These are phyloP conservation scores for Tringa solitaria DNA, from an alignment of 2,113 vertebrate genomes.

Conservation along the genomic window DNA sequence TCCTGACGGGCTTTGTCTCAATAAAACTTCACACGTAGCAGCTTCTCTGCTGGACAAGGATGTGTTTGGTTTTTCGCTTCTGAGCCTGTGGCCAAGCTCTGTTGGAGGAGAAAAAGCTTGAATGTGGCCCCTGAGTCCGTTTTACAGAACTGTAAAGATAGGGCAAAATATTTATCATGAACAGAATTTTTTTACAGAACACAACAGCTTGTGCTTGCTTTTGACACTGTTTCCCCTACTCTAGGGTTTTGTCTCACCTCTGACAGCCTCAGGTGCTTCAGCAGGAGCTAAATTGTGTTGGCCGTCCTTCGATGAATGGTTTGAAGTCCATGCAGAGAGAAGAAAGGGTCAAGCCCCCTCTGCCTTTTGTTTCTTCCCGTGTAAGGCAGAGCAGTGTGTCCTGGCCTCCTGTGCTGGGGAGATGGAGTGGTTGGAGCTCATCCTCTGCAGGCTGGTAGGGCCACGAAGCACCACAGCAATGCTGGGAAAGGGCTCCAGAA, in stretches of 20 bases:
- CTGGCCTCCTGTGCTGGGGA: neutral
- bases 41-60: conserved; percentile 19
- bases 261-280: neutral
- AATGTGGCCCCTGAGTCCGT: neutral
- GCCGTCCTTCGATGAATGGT: neutral
- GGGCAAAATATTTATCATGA: neutral
- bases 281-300: neutral
- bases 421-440: neutral
- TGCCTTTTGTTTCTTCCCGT: neutral
- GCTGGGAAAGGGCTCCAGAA: no score
- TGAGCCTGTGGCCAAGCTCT: conserved; percentile 24
- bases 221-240: neutral
- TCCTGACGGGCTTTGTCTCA: conserved; percentile 17
- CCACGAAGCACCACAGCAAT: neutral
- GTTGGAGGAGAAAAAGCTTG: conserved; percentile 12
- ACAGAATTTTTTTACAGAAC: neutral
- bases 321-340: neutral
- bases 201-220: neutral
- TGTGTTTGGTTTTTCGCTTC: neutral
- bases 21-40: conserved; percentile 1
- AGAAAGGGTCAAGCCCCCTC: neutral
- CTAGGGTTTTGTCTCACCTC: neutral
- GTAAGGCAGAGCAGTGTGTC: neutral
- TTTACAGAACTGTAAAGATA: neutral
- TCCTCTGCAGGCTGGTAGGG: neutral